Base-by-base conservation (phyloP, 2,888 invertebrate species). In the Lithosia quadra region DNA sequence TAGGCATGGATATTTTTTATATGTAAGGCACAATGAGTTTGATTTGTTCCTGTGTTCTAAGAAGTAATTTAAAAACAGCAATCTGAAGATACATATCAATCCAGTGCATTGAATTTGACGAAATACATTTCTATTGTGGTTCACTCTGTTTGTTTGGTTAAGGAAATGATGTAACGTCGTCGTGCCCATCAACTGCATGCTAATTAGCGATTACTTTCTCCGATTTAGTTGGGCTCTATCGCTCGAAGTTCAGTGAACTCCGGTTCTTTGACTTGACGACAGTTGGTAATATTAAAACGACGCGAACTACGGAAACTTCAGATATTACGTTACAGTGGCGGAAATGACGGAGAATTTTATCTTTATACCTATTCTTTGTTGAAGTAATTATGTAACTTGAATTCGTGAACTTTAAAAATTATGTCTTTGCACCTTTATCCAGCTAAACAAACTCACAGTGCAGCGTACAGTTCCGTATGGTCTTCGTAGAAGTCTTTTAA, bases 121-220 rank as follows among this genome's bases (percentile, higher is more conserved):
- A 24, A 56, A 22, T 24, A 34, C 36, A 15, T 60, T 15, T 13
- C 33, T 34, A 34, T 60, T 55, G 28, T 69, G 63, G n/a, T 67
- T 67, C 13, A n/a, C 62, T 69, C 60, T 74, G 67, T 74, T 79
- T 75, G 67, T 75, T 77, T 49, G 9, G 69, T 68, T 43, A 71
- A 58, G 80, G 81, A 80, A 80, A 72, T 91, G 85, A 88, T 82
- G 86, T 84, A 88, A 87, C 73, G 36, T 73, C 74, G 76, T 78
- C 36, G 36, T 39, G 79, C 73, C 80, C 84, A 86, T 83, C 78
- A 81, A 75, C 78, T 78, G 85, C 84, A 89, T 88, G 88, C 83
- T 90, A 90, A 91, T 90, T 86, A 83, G 70, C 65, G 72, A 82
- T 83, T 79, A 87, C 90, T 90, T 91, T 91, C 90, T 85, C 90